Evolutionary conservation across 2,113 vertebrate species (phyloP).

Genomic region (Tilapia sparmanii): DNA sequence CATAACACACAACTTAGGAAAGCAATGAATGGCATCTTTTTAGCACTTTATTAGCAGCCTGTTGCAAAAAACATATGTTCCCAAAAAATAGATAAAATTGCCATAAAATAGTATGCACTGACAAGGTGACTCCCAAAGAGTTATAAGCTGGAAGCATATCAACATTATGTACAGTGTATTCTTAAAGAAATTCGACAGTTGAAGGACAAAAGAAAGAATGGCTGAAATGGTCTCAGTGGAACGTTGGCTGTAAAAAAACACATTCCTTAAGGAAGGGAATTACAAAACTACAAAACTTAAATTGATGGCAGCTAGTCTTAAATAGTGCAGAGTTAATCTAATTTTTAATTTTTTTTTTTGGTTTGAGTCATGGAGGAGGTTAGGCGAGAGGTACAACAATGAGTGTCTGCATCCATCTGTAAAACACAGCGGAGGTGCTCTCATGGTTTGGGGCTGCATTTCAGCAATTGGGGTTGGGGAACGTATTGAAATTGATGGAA

Average conservation of each 20-base stretch:
- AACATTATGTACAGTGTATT: background rate
- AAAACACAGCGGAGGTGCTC: background rate
- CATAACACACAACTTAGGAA: background rate
- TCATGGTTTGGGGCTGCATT: background rate
- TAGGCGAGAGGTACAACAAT: background rate
- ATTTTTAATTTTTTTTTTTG: background rate
- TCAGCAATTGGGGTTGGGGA: background rate
- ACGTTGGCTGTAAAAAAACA: background rate
- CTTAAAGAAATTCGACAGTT: background rate
- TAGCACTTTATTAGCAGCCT: background rate
- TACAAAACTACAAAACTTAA: background rate
- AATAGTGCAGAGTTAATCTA: background rate
- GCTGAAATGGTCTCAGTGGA: background rate
- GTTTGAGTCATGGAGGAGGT: background rate
- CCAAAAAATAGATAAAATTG: background rate
- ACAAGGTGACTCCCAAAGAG: background rate
- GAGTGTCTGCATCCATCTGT: background rate
- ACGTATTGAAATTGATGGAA: background rate
- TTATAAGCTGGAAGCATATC: background rate
- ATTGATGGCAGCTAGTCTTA: background rate
- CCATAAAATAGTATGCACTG: background rate
- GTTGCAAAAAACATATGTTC: background rate
- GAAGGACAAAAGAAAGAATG: background rate
- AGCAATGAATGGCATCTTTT: background rate
- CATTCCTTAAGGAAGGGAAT: background rate